These are phyloP conservation scores for Triops cancriformis DNA, from an alignment of 1,140 invertebrate species.

Conservation along the genomic window DNA sequence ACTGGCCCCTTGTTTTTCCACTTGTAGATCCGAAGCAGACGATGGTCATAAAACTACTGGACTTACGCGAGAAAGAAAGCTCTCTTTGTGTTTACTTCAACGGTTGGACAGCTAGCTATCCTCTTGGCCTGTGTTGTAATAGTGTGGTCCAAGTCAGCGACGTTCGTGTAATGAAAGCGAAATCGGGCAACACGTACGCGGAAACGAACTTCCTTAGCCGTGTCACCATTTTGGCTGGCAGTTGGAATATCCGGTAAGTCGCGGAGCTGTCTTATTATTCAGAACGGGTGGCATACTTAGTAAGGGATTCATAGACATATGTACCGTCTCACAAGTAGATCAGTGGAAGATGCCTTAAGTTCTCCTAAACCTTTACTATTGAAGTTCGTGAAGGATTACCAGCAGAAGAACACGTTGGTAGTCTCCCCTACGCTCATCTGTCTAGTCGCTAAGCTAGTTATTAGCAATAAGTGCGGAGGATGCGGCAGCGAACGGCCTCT, in stretches of 20 bases:
- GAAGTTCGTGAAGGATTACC: constrained; percentile 2
- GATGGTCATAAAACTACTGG: neutral
- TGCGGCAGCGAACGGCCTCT: constrained; percentile 15
- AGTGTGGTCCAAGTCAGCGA: neutral
- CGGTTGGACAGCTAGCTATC: neutral
- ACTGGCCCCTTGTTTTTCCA: neutral
- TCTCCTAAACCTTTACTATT: neutral
- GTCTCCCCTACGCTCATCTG: constrained; percentile 18
- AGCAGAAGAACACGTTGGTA: constrained; percentile 15
- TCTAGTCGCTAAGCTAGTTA: constrained; percentile 22
- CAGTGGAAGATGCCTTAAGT: neutral
- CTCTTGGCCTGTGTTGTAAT: neutral
- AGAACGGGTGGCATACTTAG: neutral
- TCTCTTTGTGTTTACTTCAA: constrained; percentile 3
- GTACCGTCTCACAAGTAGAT: neutral
- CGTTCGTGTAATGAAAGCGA: neutral
- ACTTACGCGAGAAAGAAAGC: neutral
- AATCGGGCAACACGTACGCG: neutral
- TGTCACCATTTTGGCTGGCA: neutral
- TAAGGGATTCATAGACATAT: neutral
- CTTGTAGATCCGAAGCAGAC: neutral
- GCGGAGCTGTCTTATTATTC: neutral
- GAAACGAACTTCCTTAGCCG: neutral
- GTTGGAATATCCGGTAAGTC: neutral
- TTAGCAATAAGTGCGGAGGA: constrained; percentile 20